Percentiles rank a stretch among this genome's conserved stretches.
Evolutionary conservation across 2,797 vertebrate species (phyloP).

Genomic region (Emys orbicularis): DNA sequence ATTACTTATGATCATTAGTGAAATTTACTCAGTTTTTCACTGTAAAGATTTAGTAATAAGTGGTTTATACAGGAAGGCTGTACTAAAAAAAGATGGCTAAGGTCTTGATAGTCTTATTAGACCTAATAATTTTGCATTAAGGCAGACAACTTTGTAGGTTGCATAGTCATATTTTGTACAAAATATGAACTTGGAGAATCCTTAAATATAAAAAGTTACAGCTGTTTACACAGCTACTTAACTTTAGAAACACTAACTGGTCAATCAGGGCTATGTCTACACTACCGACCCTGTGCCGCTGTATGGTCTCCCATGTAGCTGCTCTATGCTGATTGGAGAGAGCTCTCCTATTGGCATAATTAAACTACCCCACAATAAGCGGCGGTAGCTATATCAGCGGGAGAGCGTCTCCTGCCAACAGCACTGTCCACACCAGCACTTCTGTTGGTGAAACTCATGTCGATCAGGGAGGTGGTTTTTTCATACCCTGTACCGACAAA

Average conservation of each 20-base stretch:
- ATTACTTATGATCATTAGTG: not conserved
- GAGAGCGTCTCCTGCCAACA: no score
- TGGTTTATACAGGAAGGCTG: not conserved
- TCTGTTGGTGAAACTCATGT: no score
- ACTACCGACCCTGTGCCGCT: no score
- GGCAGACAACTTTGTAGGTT: not conserved
- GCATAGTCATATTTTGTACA: not conserved
- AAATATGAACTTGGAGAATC: not conserved
- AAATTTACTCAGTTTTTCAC: not conserved
- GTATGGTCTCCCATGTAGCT: no score
- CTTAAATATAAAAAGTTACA: not conserved
- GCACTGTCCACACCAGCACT: no score
- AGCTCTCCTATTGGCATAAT: no score
- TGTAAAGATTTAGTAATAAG: not conserved
- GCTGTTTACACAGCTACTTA: not conserved
- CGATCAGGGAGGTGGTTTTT: no score
- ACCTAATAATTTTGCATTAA: not conserved
- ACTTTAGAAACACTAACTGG: not conserved
- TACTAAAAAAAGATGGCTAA: not conserved
- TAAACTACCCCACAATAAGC: no score
- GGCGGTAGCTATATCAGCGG: no score
- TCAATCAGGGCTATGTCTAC: not conserved
- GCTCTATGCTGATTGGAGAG: no score
- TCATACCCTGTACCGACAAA: no score
- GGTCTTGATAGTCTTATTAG: not conserved